Base-by-base conservation (phyloP, 2,113 vertebrate species). In the Dromaius novaehollandiae region DNA sequence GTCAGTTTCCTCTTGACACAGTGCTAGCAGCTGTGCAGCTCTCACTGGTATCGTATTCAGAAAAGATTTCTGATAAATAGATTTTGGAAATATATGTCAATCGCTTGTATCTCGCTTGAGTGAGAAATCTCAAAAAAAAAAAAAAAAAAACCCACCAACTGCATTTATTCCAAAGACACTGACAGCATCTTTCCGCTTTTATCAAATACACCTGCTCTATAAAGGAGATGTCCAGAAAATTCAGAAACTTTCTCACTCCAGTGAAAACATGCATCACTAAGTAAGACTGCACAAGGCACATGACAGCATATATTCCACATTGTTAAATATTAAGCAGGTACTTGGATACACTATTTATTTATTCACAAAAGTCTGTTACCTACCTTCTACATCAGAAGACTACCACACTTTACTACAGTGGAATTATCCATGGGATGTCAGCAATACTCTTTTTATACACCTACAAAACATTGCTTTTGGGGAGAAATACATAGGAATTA, bases 261-360 rank as follows among this genome's bases (percentile, higher is more conserved):
- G 42, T 16, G 42, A 93, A 90, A 78, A 46, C 11, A 60, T 26
- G 28, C 15, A 42, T 64, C 42, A 75, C 14, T 64, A 68, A 78
- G 74, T 19, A 6, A 68, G 28, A 30, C 4, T 42, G 21, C 64
- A 88, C 5, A 88, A 68, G 8, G 34, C 28, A 73, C 6, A 25
- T 0, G 1, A 11, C 25, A 93, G 42, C 46, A 82, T 75, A 88
- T 40, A 65, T 15, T 87, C 48, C 79, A 76, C 36, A 34, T 7
- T 34, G n/a, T 79, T 92, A 86, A 86, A 81, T 71, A 89, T 90
- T 90, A 87, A 96, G 51, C 32, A 93, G n/a, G 26, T 60, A 50
- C 13, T 38, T 82, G 2, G 3, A 22, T 56, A 92, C 26, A 38
- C 25, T 68, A 38, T 34, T 90, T 66, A 92, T 82, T 91, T 90